phyloP scores from a whole-genome alignment of 2,888 invertebrate genomes.

The Acanthosoma haemorrhoidale region DNA sequence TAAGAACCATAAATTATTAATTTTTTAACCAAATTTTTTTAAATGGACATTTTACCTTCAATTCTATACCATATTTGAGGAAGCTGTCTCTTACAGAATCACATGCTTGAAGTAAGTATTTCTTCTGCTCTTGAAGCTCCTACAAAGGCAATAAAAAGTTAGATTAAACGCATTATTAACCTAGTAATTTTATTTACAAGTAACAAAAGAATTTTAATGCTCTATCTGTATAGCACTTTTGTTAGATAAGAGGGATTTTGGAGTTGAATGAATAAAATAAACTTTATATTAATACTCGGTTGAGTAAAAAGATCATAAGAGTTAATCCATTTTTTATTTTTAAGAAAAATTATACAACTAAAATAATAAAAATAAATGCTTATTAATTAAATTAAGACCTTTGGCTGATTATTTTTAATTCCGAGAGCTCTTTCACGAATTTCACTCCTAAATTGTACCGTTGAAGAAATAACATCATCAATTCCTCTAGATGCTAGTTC shows the following conservation, averaged over 20 bases:
- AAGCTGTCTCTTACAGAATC: conserved; percentile 62
- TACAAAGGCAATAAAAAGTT: background rate
- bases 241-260: too few relatives aligned
- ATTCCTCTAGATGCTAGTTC: background rate
- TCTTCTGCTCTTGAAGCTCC: conserved; percentile 23
- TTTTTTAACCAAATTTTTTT: background rate
- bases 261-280: too few relatives aligned
- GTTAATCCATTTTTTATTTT: too few relatives aligned
- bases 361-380: background rate
- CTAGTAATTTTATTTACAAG: background rate
- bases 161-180: too few relatives aligned
- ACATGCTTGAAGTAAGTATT: conserved; percentile 56
- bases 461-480: conserved; percentile 36
- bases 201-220: too few relatives aligned
- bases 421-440: conserved; percentile 38
- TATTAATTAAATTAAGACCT: background rate
- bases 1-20: background rate
- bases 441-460: conserved; percentile 39
- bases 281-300: too few relatives aligned
- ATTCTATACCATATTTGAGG: conserved; percentile 56
- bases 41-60: conserved; percentile 52
- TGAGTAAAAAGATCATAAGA: too few relatives aligned
- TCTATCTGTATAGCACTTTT: too few relatives aligned
- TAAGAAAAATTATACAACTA: too few relatives aligned
- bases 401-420: conserved; percentile 11